phyloP scores from a whole-genome alignment of 2,797 vertebrate genomes.

The Varecia variegata region DNA sequence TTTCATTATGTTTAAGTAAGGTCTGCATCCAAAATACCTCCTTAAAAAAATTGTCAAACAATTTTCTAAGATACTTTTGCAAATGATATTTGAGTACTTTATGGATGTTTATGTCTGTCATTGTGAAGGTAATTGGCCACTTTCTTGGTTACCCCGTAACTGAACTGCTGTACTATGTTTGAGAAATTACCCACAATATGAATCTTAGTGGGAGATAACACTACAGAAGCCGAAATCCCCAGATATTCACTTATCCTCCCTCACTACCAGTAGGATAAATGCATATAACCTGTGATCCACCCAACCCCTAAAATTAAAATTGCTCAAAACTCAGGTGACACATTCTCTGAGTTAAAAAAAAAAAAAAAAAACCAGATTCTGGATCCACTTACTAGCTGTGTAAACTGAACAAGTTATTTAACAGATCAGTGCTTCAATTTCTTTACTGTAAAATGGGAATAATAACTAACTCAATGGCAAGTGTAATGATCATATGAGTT shows the following conservation, averaged over 20 bases:
- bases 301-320: not conserved
- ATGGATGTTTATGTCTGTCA: not conserved
- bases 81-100: not conserved
- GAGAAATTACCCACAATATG: not conserved
- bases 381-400: not conserved
- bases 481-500: not conserved
- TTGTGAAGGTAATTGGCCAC: not conserved
- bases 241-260: not conserved
- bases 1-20: not conserved
- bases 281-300: not conserved
- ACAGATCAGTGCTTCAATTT: not conserved
- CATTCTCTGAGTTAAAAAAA: not conserved
- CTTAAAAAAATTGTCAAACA: not conserved
- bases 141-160: not conserved
- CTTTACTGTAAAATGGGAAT: not conserved
- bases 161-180: not conserved
- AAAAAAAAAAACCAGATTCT: not conserved
- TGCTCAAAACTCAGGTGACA: not conserved
- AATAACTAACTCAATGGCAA: not conserved
- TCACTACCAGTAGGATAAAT: not conserved
- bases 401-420: not conserved
- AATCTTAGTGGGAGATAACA: not conserved
- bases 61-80: not conserved
- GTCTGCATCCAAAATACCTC: not conserved
- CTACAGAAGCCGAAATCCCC: not conserved